Conservation (phyloP, 2,888 invertebrate species). For the Campaea margaritaria region DNA sequence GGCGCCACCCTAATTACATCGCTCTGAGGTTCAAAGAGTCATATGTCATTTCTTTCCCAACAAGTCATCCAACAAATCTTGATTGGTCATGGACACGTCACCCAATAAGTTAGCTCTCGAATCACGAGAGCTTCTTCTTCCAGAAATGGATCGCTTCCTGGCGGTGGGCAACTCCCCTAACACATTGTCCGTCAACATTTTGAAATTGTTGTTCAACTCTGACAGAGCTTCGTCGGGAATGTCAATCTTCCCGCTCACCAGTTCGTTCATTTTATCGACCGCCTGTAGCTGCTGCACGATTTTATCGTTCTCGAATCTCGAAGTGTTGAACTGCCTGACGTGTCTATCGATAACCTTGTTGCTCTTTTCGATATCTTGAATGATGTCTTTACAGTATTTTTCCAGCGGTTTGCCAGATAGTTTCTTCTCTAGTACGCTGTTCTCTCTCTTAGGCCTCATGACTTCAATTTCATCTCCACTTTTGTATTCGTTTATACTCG, state of each 20-base stretch:
- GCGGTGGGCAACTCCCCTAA: slow-evolving; percentile 53
- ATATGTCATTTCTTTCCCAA: slow-evolving; percentile 77
- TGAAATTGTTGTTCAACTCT: slow-evolving; percentile 77
- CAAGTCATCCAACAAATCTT: slow-evolving; percentile 74
- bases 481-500: slow-evolving; percentile 45
- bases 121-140: slow-evolving; percentile 60
- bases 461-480: slow-evolving; percentile 49
- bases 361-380: slow-evolving; percentile 76
- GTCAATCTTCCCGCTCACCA: slow-evolving; percentile 67
- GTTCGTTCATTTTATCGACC: slow-evolving; percentile 80
- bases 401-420: slow-evolving; percentile 67
- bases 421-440: slow-evolving; percentile 55
- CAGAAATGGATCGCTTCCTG: slow-evolving; percentile 69
- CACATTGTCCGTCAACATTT: slow-evolving; percentile 70
- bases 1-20: slow-evolving; percentile 19
- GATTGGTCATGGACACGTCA: slow-evolving; percentile 72
- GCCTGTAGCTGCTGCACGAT: slow-evolving; percentile 79
- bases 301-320: slow-evolving; percentile 77
- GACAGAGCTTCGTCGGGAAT: slow-evolving; percentile 65
- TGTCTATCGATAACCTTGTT: slow-evolving; percentile 81
- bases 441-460: slow-evolving; percentile 49
- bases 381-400: slow-evolving; percentile 76
- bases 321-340: slow-evolving; percentile 74
- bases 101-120: slow-evolving; percentile 62
- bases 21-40: slow-evolving; percentile 28